Evolutionary conservation across 2,888 invertebrate species (phyloP), one percentile per base, ranked within the genome.

Genomic region (Aleiodes alternator): DNA sequence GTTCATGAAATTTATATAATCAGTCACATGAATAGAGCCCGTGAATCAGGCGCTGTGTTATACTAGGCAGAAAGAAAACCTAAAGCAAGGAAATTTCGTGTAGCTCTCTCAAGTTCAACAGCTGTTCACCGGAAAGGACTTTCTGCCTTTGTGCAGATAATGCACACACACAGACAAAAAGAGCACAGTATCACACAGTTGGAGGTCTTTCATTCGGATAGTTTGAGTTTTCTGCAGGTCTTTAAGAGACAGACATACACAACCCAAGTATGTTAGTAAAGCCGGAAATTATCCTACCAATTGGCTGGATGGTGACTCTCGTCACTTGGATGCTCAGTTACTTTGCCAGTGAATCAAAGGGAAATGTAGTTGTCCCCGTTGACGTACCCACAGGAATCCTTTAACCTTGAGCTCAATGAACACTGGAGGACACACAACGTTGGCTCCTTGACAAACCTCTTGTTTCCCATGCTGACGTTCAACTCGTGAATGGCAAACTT

Each of bases 281-380:
- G 43, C 64, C 64, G 64, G 64, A 64, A 48, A 64, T 64, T 64
- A 64, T 48, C 43, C 43, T 64, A 64, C 64, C 64, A 64, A 64
- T 64, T 64, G 61, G 43, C 43, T 43, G 9, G 9, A 8, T 43
- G n/a, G 38, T 2, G 43, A 64, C 43, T 64, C 48, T 64, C 48
- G 43, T 64, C 64, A 64, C 61, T 61, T 61, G 14, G 31, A 14
- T 61, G 61, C 31, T 61, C 11, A 43, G 61, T 38, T 31, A 14
- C 61, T 31, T 43, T 38, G 43, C 23, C 23, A 38, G 61, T 38
- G 43, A 16, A 61, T 38, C 43, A 14, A 16, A 23, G 23, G 64
- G 16, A 64, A 64, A 64, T 64, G 43, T 61, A 61, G 64, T 64
- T 64, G 64, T 64, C 64, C n/a, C 64, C 43, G 48, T 64, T 48